Evolutionary conservation across 2,113 vertebrate species (phyloP).

Genomic region (Scatophagus argus): DNA sequence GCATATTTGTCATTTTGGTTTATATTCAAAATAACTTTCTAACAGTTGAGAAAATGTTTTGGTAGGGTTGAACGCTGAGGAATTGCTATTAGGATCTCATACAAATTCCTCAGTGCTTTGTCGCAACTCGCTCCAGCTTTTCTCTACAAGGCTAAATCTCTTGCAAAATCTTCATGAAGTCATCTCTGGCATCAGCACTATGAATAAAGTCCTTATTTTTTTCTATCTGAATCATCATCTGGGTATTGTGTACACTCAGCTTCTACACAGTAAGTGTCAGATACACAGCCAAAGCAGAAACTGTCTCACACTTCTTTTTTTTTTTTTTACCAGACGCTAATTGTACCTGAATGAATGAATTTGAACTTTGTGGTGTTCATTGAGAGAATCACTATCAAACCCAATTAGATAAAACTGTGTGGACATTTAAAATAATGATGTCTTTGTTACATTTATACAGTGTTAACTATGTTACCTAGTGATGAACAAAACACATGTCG

Average conservation of each 20-base stretch:
- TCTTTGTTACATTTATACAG: not conserved
- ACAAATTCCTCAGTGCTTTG: conserved; percentile 66
- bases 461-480: not conserved
- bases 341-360: not conserved
- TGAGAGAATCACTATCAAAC: not conserved
- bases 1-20: conserved; percentile 45
- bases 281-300: not conserved
- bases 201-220: conserved; percentile 54
- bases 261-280: not conserved
- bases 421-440: not conserved
- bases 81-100: conserved; percentile 40
- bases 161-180: conserved; percentile 64
- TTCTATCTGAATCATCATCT: conserved; percentile 61
- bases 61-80: conserved; percentile 17
- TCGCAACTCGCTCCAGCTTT: conserved; percentile 63
- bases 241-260: conserved; percentile 15
- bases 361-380: not conserved
- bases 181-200: conserved; percentile 37
- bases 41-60: conserved; percentile 20
- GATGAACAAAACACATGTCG: not conserved
- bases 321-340: not conserved
- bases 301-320: not conserved
- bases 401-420: not conserved
- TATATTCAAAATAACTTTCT: conserved; percentile 35
- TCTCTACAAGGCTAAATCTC: conserved; percentile 22